Percentiles rank a stretch among this genome's conserved stretches.
Conservation (phyloP, 2,888 invertebrate genomes). For the Lasioglossum morio region DNA sequence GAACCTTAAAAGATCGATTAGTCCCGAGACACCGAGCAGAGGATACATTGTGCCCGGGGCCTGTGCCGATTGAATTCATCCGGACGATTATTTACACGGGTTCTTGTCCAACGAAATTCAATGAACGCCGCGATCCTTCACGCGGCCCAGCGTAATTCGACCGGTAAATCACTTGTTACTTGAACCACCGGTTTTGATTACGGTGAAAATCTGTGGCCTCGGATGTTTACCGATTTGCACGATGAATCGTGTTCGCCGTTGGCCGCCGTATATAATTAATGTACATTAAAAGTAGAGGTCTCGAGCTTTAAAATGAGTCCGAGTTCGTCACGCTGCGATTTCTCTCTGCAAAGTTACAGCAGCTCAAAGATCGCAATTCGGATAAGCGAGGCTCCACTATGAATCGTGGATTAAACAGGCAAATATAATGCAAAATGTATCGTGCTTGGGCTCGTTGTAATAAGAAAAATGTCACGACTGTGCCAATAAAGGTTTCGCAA, state of each 20-base stretch:
- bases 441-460: not conserved
- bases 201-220: not conserved
- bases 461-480: not conserved
- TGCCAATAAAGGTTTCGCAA: not conserved
- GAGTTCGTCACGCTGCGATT: not conserved
- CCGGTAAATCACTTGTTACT: not conserved
- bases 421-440: not conserved
- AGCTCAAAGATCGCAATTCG: not conserved
- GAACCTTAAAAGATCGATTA: slow-evolving; percentile 48
- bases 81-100: not conserved
- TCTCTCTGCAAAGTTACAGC: not conserved
- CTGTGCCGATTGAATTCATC: not conserved
- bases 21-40: slow-evolving; percentile 30
- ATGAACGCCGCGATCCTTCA: not conserved
- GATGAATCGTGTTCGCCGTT: too few relatives aligned
- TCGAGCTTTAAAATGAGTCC: not conserved
- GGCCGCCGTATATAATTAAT: too few relatives aligned
- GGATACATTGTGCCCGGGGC: slow-evolving; percentile 26
- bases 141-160: not conserved
- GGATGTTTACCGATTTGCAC: too few relatives aligned
- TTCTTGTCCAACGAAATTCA: not conserved
- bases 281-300: too few relatives aligned
- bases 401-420: not conserved
- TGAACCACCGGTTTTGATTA: not conserved
- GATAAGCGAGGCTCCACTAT: not conserved